These are phyloP conservation scores for Chelonus formosanus DNA, from an alignment of 2,888 invertebrate species.

Conservation along the genomic window DNA sequence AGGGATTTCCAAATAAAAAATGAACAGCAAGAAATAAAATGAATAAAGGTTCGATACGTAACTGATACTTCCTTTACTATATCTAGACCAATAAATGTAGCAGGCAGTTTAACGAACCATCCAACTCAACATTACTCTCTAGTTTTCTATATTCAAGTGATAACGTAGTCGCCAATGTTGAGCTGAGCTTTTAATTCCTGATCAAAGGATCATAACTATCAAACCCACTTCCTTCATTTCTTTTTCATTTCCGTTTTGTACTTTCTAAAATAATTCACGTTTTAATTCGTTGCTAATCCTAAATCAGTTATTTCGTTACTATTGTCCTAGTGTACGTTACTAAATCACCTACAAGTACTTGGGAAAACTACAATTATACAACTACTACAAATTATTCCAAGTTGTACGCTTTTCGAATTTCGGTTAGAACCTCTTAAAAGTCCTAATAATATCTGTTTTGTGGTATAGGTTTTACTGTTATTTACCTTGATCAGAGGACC, in stretches of 20 bases:
- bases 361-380: too few species aligned
- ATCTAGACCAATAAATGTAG: conserved; percentile 57
- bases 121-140: conserved; percentile 6
- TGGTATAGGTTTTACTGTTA: too few species aligned
- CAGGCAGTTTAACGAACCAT: conserved; percentile 63
- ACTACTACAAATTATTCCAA: too few species aligned
- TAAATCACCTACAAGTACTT: too few species aligned
- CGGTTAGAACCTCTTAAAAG: too few species aligned
- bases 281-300: too few species aligned
- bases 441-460: too few species aligned
- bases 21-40: not conserved
- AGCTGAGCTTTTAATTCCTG: conserved; percentile 62
- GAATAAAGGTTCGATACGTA: conserved; percentile 49
- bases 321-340: too few species aligned
- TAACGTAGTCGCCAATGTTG: conserved; percentile 43
- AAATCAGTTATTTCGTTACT: too few species aligned
- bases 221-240: conserved; percentile 4
- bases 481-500: too few species aligned
- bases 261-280: not conserved
- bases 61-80: conserved; percentile 46
- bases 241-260: conserved; percentile 15
- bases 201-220: conserved; percentile 55
- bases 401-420: too few species aligned
- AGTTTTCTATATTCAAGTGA: conserved; percentile 24
- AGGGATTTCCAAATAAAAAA: conserved; percentile 26